Evolutionary conservation across 2,888 invertebrate genomes (phyloP).

Genomic region (Plebejus anna): DNA sequence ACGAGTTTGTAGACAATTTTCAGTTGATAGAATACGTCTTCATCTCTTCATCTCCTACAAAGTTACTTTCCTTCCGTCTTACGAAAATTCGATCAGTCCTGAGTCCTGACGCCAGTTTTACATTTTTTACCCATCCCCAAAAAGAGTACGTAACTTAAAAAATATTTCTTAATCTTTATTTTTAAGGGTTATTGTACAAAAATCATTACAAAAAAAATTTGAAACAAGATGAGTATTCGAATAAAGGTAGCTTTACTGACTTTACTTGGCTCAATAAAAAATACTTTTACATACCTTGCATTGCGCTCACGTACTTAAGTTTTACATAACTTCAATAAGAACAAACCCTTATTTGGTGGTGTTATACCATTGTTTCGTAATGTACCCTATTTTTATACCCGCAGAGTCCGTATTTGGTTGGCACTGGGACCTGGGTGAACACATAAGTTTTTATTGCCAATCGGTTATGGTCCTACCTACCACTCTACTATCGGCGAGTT

Average conservation of each 20-base stretch:
- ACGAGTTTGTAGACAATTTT: neutral
- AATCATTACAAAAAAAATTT: too few relatives aligned
- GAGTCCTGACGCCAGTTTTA: too few relatives aligned
- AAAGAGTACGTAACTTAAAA: too few relatives aligned
- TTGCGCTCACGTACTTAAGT: neutral
- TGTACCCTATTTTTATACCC: neutral
- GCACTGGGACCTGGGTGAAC: neutral
- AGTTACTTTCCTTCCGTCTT: too few relatives aligned
- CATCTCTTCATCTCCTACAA: too few relatives aligned
- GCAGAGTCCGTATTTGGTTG: conserved; percentile 2
- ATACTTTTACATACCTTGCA: neutral
- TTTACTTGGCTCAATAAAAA: neutral
- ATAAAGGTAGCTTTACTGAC: too few relatives aligned
- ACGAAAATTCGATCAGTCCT: too few relatives aligned
- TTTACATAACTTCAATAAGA: conserved; percentile 24
- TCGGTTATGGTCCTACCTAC: conserved; percentile 4
- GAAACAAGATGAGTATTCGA: neutral
- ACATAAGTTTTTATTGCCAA: neutral
- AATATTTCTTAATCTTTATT: too few relatives aligned
- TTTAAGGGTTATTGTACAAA: too few relatives aligned
- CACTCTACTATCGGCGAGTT: neutral
- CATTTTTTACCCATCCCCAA: too few relatives aligned
- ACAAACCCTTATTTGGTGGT: conserved; percentile 7
- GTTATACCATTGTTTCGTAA: conserved; percentile 16
- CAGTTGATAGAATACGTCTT: too few relatives aligned